These are phyloP conservation scores for Girardinichthys multiradiatus DNA, from an alignment of 2,113 vertebrate species.

Conservation along the genomic window DNA sequence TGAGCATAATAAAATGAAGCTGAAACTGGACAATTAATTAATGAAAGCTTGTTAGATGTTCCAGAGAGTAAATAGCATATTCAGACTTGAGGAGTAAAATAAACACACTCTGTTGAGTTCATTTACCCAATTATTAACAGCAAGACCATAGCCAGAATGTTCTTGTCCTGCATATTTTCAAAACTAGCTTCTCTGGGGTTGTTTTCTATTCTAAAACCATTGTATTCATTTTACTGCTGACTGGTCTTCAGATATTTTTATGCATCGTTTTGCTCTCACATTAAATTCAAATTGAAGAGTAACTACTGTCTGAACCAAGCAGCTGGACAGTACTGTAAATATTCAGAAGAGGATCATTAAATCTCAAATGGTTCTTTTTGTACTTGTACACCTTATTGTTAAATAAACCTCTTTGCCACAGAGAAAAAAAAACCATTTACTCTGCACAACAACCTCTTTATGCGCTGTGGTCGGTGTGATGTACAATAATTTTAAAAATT, in stretches of 20 bases:
- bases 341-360: conserved; percentile 92
- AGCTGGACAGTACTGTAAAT: conserved; percentile 96
- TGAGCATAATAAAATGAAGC: neutral
- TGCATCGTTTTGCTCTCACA: conserved; percentile 86
- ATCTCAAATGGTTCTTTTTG: conserved; percentile 99
- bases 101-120: conserved; percentile 33
- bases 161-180: conserved; percentile 90
- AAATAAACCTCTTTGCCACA: conserved; percentile 99
- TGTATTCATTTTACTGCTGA: too few species aligned
- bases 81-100: too few species aligned
- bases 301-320: conserved; percentile 97
- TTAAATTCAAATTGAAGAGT: conserved; percentile 95
- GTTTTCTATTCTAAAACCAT: conserved; percentile 25
- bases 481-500: neutral
- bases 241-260: conserved; percentile 88
- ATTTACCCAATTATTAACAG: too few species aligned
- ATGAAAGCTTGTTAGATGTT: neutral
- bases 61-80: neutral
- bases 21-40: neutral
- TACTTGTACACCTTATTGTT: conserved; percentile 99
- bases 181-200: conserved; percentile 78
- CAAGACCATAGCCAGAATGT: conserved; percentile 54
- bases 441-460: neutral
- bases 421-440: conserved; percentile 27
- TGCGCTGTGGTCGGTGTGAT: neutral